Percentiles rank a stretch among this genome's conserved stretches.
These are phyloP conservation scores for Tinamus guttatus DNA, from an alignment of 2,113 vertebrate species.

Conservation along the genomic window DNA sequence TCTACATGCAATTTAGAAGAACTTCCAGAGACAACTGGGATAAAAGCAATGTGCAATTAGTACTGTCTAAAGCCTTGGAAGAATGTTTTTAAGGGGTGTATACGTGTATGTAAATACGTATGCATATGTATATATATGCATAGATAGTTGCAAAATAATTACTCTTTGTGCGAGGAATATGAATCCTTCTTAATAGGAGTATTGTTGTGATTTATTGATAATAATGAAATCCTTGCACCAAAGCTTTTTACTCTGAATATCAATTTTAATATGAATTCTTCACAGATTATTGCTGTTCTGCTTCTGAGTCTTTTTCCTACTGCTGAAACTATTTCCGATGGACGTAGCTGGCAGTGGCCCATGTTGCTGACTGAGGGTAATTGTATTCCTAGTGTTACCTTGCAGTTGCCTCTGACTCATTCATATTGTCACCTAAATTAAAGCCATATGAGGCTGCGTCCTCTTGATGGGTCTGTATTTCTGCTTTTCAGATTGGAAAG, in stretches of 20 bases:
- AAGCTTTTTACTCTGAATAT: not conserved
- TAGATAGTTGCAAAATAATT: not conserved
- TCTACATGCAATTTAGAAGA: not conserved
- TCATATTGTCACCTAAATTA: slow-evolving; percentile 2
- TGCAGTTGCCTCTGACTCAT: slow-evolving; percentile 49
- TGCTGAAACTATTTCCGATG: not conserved
- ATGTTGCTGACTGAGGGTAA: not conserved
- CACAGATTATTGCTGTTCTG: slow-evolving; percentile 4
- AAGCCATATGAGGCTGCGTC: not conserved
- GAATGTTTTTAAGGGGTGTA: not conserved
- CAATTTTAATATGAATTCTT: not conserved
- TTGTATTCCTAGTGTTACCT: slow-evolving; percentile 8
- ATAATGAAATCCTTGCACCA: slow-evolving; percentile 15
- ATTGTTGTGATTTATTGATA: not conserved
- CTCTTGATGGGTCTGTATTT: not conserved
- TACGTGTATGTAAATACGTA: not conserved
- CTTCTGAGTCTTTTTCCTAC: not conserved
- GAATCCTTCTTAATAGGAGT: not conserved
- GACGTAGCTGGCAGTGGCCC: not conserved
- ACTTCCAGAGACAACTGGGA: not conserved
- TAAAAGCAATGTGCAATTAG: not conserved
- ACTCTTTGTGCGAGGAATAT: not conserved
- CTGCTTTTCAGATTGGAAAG: not conserved
- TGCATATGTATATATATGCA: not conserved
- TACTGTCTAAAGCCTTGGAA: not conserved